These are phyloP conservation scores for Syndactyla subalaris DNA, from an alignment of 2,797 vertebrate genomes.

Conservation along the genomic window DNA sequence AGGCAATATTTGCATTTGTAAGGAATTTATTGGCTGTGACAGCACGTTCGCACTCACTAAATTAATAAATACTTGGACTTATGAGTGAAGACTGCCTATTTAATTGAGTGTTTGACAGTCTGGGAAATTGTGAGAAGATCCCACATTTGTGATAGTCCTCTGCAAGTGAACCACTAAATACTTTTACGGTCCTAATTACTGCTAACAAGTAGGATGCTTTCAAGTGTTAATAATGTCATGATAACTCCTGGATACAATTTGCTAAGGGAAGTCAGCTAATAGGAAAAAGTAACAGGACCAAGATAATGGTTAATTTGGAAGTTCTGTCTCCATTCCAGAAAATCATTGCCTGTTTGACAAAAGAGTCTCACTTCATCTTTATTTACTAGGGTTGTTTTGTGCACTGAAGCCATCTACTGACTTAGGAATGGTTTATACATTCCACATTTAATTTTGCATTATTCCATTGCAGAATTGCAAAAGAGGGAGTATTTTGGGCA, in stretches of 20 bases:
- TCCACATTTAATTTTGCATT: not conserved
- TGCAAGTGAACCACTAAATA: not conserved
- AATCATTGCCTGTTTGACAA: not conserved
- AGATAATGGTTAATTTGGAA: not conserved
- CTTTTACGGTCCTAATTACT: not conserved
- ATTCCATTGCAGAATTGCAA: not conserved
- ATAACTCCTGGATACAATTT: not conserved
- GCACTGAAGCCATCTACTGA: not conserved
- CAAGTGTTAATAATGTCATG: not conserved
- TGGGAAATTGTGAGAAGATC: not conserved
- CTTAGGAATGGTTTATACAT: not conserved
- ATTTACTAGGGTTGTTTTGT: not conserved
- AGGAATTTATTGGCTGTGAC: conserved; percentile 4
- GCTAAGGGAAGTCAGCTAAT: not conserved
- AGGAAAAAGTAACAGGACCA: not conserved
- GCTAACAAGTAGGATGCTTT: not conserved
- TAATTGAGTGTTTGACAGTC: not conserved
- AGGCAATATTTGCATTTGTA: not conserved
- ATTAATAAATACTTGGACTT: not conserved
- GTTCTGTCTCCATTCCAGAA: not conserved
- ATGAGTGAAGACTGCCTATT: not conserved
- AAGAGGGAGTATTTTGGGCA: not conserved
- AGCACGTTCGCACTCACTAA: not conserved
- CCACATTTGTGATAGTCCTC: not conserved
- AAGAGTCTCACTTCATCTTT: not conserved